Base-by-base conservation (phyloP, 1,140 invertebrate genomes). In the Thereuonema tuberculata region DNA sequence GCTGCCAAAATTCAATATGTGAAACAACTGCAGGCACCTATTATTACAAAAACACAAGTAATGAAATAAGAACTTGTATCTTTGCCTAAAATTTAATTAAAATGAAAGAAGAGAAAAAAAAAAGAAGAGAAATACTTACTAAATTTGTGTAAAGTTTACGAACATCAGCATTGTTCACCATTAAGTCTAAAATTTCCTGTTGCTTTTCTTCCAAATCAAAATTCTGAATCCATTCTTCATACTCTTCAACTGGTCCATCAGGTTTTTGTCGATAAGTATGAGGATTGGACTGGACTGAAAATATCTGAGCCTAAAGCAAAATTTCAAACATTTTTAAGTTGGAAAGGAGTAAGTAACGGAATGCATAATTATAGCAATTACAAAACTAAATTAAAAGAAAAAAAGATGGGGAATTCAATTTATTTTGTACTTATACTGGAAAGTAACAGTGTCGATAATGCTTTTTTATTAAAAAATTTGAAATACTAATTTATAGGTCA, bases 1-100 rank as follows among this genome's bases (percentile, higher is more conserved):
- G 64, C 43, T 71, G 69, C 76, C 76, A 78, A 65, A 78, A 78
- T 52, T 75, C 71, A 28, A 68, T 64, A 64, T 77, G 75, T 1
- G 75, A 73, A 48, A 77, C 67, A 56, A 69, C 63, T 24, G 67
- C 63, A 23, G 75, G 75, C 14, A 75, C 74, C 73, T 72, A 46
- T 23, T 28, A 24, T 56, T n/a, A n/a, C n/a, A 47, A 26, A 29
- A 63, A 48, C 26, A 59, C 21, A 46, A 26, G 58, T 27, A 21
- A n/a, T 15, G 50, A 37, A 28, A 23, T 25, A 31, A 21, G 53
- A 53, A 43, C 62, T 24, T 20, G n/a, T n/a, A n/a, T n/a, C n/a
- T n/a, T n/a, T n/a, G n/a, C n/a, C n/a, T n/a, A n/a, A n/a, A n/a
- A n/a, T n/a, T n/a, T n/a, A n/a, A n/a, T n/a, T n/a, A n/a, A n/a